phyloP scores from a whole-genome alignment of 2,113 vertebrate genomes.

The Telmatochromis brichardi region DNA sequence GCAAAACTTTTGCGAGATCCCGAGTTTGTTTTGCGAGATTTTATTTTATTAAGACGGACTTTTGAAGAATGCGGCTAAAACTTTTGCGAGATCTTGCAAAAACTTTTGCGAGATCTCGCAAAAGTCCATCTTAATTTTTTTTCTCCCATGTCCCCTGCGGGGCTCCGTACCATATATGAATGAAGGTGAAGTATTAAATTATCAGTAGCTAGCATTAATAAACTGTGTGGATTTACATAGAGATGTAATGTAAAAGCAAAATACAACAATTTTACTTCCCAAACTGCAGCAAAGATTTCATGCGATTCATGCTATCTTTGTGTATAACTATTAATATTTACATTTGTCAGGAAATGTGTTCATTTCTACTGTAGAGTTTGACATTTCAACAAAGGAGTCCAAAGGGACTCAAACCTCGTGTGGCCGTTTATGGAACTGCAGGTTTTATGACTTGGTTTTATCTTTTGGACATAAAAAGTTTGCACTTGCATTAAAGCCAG shows the following conservation, averaged over 20 bases:
- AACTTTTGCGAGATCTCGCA: too few species aligned
- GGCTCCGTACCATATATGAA: background rate
- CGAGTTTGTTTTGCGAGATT: too few species aligned
- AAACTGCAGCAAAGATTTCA: background rate
- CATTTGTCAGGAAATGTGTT: background rate
- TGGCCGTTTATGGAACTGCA: background rate
- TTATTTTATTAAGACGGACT: too few species aligned
- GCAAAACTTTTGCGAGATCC: too few species aligned
- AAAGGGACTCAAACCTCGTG: background rate
- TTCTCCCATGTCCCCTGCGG: too few species aligned
- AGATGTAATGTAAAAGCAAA: background rate
- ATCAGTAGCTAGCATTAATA: background rate
- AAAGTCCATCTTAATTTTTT: too few species aligned
- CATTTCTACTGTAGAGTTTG: background rate
- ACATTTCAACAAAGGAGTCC: background rate
- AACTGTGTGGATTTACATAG: too few species aligned
- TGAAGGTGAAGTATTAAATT: background rate
- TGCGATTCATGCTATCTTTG: background rate
- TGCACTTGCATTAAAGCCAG: background rate
- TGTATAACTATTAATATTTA: background rate
- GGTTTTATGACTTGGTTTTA: background rate
- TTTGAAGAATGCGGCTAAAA: too few species aligned
- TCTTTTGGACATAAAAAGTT: background rate
- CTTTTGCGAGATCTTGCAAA: too few species aligned
- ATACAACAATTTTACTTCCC: accelerated